Evolutionary conservation across 2,797 vertebrate species (phyloP).

Genomic region (Paratrypauchen microcephalus): DNA sequence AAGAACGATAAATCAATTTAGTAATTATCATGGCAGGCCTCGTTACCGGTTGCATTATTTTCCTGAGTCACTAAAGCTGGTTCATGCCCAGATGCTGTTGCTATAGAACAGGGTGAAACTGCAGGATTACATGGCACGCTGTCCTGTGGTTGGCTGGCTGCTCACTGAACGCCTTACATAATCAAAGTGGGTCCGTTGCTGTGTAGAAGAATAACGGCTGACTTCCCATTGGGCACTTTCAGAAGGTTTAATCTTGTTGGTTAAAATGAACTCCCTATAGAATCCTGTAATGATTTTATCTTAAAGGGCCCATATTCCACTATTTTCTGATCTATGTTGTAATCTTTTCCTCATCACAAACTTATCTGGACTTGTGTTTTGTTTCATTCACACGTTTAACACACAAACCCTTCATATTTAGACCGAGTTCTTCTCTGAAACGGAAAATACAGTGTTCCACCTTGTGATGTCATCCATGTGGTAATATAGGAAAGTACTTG

Average conservation of each 20-base stretch:
- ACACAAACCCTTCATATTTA: too few relatives aligned
- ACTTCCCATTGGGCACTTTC: slow-evolving; percentile 56
- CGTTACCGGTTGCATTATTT: slow-evolving; percentile 12
- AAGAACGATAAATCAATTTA: too few relatives aligned
- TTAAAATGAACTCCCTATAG: slow-evolving; percentile 8
- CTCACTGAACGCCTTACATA: slow-evolving; percentile 62
- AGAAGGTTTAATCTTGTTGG: slow-evolving; percentile 23
- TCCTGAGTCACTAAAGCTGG: slow-evolving; percentile 17
- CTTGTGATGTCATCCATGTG: too few relatives aligned
- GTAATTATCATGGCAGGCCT: too few relatives aligned
- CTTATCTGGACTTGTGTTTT: too few relatives aligned
- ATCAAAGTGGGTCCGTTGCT: slow-evolving; percentile 58
- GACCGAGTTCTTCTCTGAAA: too few relatives aligned
- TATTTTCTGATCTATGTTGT: too few relatives aligned
- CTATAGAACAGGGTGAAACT: slow-evolving; percentile 20
- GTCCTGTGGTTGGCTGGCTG: slow-evolving; percentile 53
- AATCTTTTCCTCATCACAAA: too few relatives aligned
- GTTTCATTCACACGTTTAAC: too few relatives aligned
- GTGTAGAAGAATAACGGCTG: slow-evolving; percentile 59
- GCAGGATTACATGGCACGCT: slow-evolving; percentile 37
- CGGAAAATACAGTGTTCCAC: too few relatives aligned
- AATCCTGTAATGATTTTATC: neutral
- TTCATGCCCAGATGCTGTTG: slow-evolving; percentile 37
- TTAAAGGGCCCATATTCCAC: neutral
- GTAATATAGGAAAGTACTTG: too few relatives aligned